Percentiles rank a stretch among this genome's conserved stretches.
phyloP scores from a whole-genome alignment of 2,888 invertebrate genomes.

The Lacanobia wlatinum region DNA sequence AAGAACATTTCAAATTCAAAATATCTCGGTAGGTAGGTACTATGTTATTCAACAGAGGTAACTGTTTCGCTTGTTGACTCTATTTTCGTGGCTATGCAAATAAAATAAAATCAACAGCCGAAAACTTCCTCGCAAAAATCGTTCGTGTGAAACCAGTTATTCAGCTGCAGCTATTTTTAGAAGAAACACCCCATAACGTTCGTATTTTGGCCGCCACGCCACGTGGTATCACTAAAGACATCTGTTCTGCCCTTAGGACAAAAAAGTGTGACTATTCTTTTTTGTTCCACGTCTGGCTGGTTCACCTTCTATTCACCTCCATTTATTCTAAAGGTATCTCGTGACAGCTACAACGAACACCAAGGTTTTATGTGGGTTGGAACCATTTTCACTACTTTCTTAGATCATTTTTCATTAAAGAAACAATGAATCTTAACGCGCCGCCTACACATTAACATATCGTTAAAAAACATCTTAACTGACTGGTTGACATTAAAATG shows the following conservation, averaged over 20 bases:
- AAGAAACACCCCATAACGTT: conserved; percentile 17
- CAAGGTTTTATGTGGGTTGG: conserved; percentile 47
- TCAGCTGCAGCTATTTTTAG: conserved; percentile 32
- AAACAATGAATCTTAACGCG: conserved; percentile 56
- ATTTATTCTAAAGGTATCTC: conserved; percentile 44
- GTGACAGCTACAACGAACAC: conserved; percentile 44
- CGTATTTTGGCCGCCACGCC: conserved; percentile 19
- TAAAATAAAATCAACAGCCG: not conserved
- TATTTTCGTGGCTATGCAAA: conserved; percentile 3
- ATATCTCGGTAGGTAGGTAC: not conserved
- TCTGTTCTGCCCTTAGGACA: conserved; percentile 55
- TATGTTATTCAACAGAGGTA: conserved; percentile 2
- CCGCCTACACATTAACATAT: conserved; percentile 64
- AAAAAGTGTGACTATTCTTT: conserved; percentile 52
- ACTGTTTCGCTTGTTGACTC: not conserved
- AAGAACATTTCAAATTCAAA: conserved; percentile 3
- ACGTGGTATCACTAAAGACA: conserved; percentile 52
- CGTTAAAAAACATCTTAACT: conserved; percentile 63
- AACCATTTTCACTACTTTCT: conserved; percentile 60
- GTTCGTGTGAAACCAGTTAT: conserved; percentile 20
- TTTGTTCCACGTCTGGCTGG: conserved; percentile 53
- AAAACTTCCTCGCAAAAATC: conserved; percentile 13
- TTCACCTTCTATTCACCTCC: conserved; percentile 56
- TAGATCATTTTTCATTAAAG: conserved; percentile 59
- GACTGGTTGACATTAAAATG: conserved; percentile 65